Evolutionary conservation across 2,888 invertebrate genomes (phyloP).

Genomic region (Acanthoscelides obtectus): DNA sequence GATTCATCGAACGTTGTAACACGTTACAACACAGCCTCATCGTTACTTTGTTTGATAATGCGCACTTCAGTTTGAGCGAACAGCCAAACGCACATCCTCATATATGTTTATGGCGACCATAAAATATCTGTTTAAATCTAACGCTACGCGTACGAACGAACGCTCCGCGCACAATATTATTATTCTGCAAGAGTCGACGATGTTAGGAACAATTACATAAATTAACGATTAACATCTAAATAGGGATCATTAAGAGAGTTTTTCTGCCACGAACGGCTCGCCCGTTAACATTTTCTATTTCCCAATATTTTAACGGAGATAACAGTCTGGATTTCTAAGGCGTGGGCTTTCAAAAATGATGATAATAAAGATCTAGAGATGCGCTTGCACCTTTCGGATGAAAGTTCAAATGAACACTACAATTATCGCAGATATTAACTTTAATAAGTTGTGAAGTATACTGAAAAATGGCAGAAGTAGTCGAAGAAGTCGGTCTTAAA

Average conservation of each 20-base stretch:
- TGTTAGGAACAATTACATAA: neutral
- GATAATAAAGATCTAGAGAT: neutral
- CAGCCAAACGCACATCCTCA: neutral
- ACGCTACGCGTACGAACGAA: neutral
- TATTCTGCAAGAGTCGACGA: neutral
- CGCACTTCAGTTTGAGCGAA: neutral
- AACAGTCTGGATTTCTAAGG: neutral
- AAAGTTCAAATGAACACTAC: neutral
- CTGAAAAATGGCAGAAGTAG: no score
- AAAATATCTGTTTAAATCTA: neutral
- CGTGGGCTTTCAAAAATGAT: neutral
- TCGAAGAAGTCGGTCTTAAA: no score
- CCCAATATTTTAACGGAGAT: neutral
- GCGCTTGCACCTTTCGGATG: neutral
- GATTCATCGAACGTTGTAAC: no score
- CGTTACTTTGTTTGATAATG: neutral
- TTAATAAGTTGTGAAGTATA: no score
- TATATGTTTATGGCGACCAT: neutral
- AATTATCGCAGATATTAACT: no score
- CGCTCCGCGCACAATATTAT: neutral
- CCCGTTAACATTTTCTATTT: neutral
- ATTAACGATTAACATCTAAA: neutral
- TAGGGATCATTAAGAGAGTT: neutral
- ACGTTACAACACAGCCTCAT: neutral
- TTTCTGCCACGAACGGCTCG: neutral